These are phyloP conservation scores for Aleiodes alternator DNA, from an alignment of 2,888 invertebrate genomes.

Conservation along the genomic window DNA sequence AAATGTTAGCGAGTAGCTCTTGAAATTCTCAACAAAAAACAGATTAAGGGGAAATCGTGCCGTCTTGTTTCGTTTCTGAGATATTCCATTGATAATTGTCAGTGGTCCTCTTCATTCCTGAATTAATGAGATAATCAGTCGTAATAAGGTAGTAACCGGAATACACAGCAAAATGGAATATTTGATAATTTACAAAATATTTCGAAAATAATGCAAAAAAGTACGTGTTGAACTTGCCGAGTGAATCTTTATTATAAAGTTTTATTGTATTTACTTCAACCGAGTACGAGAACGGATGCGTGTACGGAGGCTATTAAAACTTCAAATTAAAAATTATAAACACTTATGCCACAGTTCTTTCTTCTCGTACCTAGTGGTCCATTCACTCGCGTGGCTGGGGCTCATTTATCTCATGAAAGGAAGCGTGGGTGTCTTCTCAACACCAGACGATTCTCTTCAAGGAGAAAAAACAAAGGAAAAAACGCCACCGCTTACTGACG, in stretches of 20 bases:
- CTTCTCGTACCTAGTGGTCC: slow-evolving; percentile 26
- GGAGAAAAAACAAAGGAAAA: background rate
- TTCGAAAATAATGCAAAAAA: too few relatives aligned
- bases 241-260: background rate
- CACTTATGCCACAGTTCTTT: background rate
- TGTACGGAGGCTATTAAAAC: slow-evolving; percentile 18
- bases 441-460: background rate
- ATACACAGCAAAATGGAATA: too few relatives aligned
- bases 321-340: background rate
- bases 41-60: too few relatives aligned
- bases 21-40: too few relatives aligned
- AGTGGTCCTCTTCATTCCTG: too few relatives aligned
- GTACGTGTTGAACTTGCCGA: background rate
- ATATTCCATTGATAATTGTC: too few relatives aligned
- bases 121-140: too few relatives aligned
- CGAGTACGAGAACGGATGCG: background rate
- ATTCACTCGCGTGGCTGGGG: slow-evolving; percentile 32
- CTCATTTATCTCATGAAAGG: slow-evolving; percentile 34
- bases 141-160: too few relatives aligned
- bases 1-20: too few relatives aligned
- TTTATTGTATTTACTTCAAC: background rate
- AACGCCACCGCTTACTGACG: background rate
- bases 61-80: too few relatives aligned
- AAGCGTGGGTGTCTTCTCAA: slow-evolving; percentile 32
- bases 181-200: too few relatives aligned